Evolutionary conservation across 1,140 invertebrate genomes (phyloP).

Genomic region (Microplitis mediator): DNA sequence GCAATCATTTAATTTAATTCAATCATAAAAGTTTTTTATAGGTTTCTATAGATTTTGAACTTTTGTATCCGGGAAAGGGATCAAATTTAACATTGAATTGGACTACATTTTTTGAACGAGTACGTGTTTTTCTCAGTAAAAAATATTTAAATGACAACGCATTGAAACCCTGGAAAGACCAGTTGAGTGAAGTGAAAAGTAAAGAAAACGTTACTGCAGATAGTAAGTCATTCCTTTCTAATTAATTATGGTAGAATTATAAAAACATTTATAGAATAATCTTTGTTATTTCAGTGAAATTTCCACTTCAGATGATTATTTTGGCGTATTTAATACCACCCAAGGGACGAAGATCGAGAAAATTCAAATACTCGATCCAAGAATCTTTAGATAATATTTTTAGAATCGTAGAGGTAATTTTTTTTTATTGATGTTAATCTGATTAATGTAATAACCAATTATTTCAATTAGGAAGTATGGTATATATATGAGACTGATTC

Average conservation of each 20-base stretch:
- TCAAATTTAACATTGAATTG: not conserved
- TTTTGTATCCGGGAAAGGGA: not conserved
- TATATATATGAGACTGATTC: no score
- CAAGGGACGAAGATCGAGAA: no score
- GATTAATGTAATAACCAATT: no score
- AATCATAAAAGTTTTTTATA: not conserved
- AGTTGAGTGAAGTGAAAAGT: not conserved
- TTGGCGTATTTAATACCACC: no score
- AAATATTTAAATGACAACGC: not conserved
- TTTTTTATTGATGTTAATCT: no score
- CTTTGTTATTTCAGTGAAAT: no score
- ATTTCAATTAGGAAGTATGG: no score
- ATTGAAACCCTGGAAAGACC: not conserved
- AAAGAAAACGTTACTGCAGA: not conserved
- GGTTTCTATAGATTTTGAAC: not conserved
- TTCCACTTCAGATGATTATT: no score
- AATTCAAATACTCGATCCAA: no score
- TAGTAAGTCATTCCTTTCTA: not conserved
- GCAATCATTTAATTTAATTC: not conserved
- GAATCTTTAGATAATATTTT: no score
- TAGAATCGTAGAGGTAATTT: no score
- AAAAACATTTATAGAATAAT: no score
- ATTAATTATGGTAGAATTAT: not conserved
- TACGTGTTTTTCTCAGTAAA: not conserved
- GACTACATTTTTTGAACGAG: not conserved